Evolutionary conservation across 1,140 invertebrate species (phyloP).

Genomic region (Drosophila rhopaloa): DNA sequence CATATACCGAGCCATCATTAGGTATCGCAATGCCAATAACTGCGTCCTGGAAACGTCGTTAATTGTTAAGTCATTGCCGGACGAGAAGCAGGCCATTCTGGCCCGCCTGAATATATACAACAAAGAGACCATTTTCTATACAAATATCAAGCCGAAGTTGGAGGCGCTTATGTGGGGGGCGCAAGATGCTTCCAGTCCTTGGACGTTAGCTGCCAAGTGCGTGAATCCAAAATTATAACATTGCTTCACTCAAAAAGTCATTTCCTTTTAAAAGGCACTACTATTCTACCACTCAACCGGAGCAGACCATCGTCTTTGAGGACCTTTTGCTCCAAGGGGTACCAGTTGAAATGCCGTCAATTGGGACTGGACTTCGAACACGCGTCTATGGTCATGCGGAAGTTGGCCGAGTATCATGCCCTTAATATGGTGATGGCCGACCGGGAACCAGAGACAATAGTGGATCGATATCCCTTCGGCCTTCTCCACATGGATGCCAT

Average conservation of each 20-base stretch:
- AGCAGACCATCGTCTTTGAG: constrained; percentile 77
- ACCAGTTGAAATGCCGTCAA: constrained; percentile 74
- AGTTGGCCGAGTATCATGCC: constrained; percentile 77
- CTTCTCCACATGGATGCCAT: constrained; percentile 76
- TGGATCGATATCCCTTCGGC: constrained; percentile 74
- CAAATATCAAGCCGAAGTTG: constrained; percentile 72
- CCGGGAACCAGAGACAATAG: constrained; percentile 57
- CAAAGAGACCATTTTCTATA: constrained; percentile 76
- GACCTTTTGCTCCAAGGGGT: constrained; percentile 69
- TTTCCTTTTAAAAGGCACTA: constrained; percentile 82
- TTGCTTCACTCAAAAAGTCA: background rate
- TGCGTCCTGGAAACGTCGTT: constrained; percentile 46
- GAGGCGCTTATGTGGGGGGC: constrained; percentile 71
- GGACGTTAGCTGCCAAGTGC: constrained; percentile 66
- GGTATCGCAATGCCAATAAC: constrained; percentile 45
- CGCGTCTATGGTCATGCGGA: constrained; percentile 60
- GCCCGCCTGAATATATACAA: constrained; percentile 72
- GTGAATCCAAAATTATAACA: background rate
- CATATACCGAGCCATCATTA: constrained; percentile 67
- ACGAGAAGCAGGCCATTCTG: constrained; percentile 73
- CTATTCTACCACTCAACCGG: constrained; percentile 73
- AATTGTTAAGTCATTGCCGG: constrained; percentile 78
- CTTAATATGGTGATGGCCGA: constrained; percentile 74
- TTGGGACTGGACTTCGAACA: constrained; percentile 67
- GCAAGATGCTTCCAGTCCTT: constrained; percentile 1